Evolutionary conservation across 2,797 vertebrate species (phyloP).

Genomic region (Kryptopterus vitreolus): DNA sequence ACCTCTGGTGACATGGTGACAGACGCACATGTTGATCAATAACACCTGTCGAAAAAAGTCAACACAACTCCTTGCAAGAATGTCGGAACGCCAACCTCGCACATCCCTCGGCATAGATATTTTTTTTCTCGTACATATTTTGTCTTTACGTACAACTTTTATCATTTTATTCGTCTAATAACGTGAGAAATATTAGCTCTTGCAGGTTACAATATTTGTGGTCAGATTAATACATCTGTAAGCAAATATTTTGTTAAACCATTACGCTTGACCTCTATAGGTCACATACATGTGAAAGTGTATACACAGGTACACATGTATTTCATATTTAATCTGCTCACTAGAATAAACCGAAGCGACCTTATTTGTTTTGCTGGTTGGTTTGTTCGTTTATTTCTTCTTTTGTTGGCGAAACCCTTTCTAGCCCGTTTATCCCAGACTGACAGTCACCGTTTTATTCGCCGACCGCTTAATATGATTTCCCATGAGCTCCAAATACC

Average conservation of each 20-base stretch:
- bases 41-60: conserved; percentile 15
- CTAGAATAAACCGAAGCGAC: too few species aligned
- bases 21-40: neutral
- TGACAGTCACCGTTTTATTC: neutral
- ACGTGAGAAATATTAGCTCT: neutral
- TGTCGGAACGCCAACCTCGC: neutral
- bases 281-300: neutral
- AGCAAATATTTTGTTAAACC: neutral
- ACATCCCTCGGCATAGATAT: conserved; percentile 8
- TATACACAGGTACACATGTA: neutral
- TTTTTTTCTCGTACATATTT: neutral
- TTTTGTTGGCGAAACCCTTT: neutral
- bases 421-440: neutral
- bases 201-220: neutral
- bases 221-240: neutral
- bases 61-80: neutral
- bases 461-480: neutral
- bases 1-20: conserved; percentile 2
- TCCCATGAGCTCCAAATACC: neutral
- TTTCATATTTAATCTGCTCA: too few species aligned
- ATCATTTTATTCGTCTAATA: neutral
- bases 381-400: neutral
- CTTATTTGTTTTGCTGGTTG: too few species aligned
- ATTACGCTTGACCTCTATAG: neutral
- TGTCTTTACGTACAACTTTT: neutral